phyloP scores from a whole-genome alignment of 2,888 invertebrate species.

The Thecocarcelia acutangulata region DNA sequence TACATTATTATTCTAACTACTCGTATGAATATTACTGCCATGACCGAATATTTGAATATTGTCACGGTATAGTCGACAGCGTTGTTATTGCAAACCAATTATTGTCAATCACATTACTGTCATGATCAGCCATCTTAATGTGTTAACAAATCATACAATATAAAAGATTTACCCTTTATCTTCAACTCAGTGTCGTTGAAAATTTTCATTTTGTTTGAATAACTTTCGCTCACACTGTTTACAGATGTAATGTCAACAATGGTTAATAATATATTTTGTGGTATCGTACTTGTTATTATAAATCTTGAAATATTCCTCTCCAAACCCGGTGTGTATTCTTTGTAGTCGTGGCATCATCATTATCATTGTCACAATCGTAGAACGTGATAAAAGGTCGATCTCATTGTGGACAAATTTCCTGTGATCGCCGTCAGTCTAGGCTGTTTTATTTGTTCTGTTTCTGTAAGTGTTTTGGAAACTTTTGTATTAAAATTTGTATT shows the following conservation, averaged over 20 bases:
- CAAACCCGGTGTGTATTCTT: slow-evolving; percentile 7
- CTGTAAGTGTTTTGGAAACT: slow-evolving; percentile 14
- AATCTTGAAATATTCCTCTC: slow-evolving; percentile 32
- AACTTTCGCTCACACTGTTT: slow-evolving; percentile 18
- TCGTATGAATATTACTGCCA: too few relatives aligned
- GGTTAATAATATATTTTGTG: slow-evolving; percentile 42
- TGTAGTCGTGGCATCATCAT: slow-evolving; percentile 24
- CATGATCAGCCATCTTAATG: too few relatives aligned
- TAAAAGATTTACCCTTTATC: too few relatives aligned
- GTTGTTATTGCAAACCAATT: too few relatives aligned
- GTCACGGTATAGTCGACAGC: too few relatives aligned
- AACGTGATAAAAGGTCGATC: slow-evolving; percentile 75
- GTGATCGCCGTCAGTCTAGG: slow-evolving; percentile 5
- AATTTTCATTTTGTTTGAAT: not conserved
- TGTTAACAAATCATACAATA: too few relatives aligned
- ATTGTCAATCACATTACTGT: too few relatives aligned
- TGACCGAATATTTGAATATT: too few relatives aligned
- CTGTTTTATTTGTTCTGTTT: slow-evolving; percentile 19
- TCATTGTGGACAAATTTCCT: slow-evolving; percentile 79
- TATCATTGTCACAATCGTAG: slow-evolving; percentile 34
- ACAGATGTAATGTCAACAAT: slow-evolving; percentile 52
- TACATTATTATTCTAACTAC: too few relatives aligned
- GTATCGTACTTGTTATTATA: slow-evolving; percentile 26
- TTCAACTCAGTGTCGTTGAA: too few relatives aligned
- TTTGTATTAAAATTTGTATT: slow-evolving; percentile 44